Base-by-base conservation (phyloP, 2,888 invertebrate species). In the Drosophila atroscutellata region DNA sequence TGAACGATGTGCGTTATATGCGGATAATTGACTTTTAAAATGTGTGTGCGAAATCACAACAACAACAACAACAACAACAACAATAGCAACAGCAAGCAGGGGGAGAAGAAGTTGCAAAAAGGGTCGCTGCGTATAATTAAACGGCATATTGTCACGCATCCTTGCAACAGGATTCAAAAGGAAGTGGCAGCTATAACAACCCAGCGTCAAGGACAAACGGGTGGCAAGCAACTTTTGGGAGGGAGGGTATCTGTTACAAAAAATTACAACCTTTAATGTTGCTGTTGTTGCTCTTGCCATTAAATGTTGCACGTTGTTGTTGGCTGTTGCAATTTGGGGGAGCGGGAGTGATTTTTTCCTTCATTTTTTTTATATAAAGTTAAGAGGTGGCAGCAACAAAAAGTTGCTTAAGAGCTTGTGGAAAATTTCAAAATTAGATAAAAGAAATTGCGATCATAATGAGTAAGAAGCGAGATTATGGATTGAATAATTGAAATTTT, bases 11-110 rank as follows among this genome's bases (percentile, higher is more conserved):
- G 86, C 89, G 79, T 84, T 86, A 88, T 88, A 81, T 88, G 89
- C 86, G 90, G 89, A 90, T 86, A 86, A 90, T 86, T 90, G 86
- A 90, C 90, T 86, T 86, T 86, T 86, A 86, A 86, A 86, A 90
- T 85, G 85, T 85, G 85, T 85, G 85, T 80, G 90, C 83, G 90
- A 85, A 89, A 85, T 89, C 77, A 60, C 85, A 85, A 74, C 81
- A 88, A 80, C 64, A 86, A 52, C 67, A 82, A 47, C 67, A n/a
- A n/a, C n/a, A n/a, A 26, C 26, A 81, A 37, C 62, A 70, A 18
- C 20, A 67, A 36, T 65, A 69, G 50, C 70, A 62, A 49, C 49
- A 71, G 13, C 47, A 52, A 28, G 37, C 39, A 24, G 42, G 7
- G 9, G 49, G 15, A 0, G 26, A 11, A 18, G 13, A 36, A 24